These are phyloP conservation scores for Potamilus streckersoni DNA, from an alignment of 1,140 invertebrate genomes.

Conservation along the genomic window DNA sequence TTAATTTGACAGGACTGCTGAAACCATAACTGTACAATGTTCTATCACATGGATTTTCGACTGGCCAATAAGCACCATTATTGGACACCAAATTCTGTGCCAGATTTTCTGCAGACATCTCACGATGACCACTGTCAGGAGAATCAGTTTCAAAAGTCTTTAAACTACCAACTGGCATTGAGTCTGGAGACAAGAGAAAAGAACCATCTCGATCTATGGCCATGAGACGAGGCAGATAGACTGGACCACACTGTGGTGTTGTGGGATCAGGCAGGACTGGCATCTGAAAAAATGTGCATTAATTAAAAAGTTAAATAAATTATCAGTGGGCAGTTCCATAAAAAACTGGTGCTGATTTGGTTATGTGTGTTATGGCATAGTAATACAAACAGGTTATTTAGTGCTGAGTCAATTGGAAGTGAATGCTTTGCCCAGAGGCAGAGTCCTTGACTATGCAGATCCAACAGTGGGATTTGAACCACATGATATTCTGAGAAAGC, in stretches of 20 bases:
- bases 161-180: background rate
- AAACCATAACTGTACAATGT: constrained; percentile 27
- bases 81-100: constrained; percentile 2
- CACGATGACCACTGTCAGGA: constrained; percentile 30
- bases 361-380: no score
- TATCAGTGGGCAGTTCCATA: background rate
- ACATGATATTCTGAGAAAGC: no score
- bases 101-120: constrained; percentile 28
- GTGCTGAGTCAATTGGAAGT: no score
- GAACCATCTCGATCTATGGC: constrained; percentile 1
- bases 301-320: background rate
- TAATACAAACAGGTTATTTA: no score
- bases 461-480: no score
- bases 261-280: constrained; percentile 13
- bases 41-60: constrained; percentile 5
- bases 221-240: constrained; percentile 13
- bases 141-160: constrained; percentile 26
- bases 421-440: no score
- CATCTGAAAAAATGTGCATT: constrained; percentile 15
- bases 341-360: no score
- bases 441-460: no score
- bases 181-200: constrained; percentile 4
- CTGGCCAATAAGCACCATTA: constrained; percentile 19
- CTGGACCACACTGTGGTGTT: constrained; percentile 29
- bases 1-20: constrained; percentile 16